Percentiles rank a stretch among this genome's conserved stretches.
Conservation (phyloP, 2,888 invertebrate genomes). For the Folsomia manolachei region DNA sequence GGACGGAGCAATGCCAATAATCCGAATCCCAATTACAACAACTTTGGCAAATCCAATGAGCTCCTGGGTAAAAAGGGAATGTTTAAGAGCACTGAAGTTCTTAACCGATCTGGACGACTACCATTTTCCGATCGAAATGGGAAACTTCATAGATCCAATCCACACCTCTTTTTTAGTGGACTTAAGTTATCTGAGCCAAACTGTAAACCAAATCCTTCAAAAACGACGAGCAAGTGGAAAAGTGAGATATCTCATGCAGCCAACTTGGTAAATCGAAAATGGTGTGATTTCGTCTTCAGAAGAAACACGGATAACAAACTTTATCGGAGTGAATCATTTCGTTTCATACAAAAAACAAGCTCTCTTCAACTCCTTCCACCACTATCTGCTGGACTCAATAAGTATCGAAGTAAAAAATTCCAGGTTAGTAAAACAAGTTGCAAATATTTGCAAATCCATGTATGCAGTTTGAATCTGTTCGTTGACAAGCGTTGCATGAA, state of each 20-base stretch:
- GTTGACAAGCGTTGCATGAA: no score
- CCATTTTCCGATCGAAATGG: conserved; percentile 14
- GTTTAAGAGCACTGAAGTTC: not conserved
- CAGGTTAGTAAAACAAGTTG: conserved; percentile 1
- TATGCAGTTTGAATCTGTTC: no score
- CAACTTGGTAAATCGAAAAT: conserved; percentile 31
- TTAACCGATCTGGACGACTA: not conserved
- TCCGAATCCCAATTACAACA: not conserved
- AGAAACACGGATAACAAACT: conserved; percentile 46
- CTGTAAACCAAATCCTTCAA: not conserved
- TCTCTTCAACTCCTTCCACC: conserved; percentile 36
- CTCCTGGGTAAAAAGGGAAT: not conserved
- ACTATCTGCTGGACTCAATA: conserved; percentile 29
- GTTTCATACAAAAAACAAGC: conserved; percentile 49
- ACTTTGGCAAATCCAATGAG: not conserved
- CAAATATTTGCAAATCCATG: no score
- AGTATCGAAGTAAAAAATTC: conserved; percentile 29
- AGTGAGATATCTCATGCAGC: conserved; percentile 36
- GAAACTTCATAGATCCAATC: conserved; percentile 14
- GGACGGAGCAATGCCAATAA: not conserved
- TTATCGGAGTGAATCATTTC: conserved; percentile 49
- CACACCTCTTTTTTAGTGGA: conserved; percentile 8
- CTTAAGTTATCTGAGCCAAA: not conserved
- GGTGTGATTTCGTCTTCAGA: conserved; percentile 45
- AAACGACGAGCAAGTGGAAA: conserved; percentile 31